These are phyloP conservation scores for Chalcis sispes DNA, from an alignment of 2,888 invertebrate species.

Conservation along the genomic window DNA sequence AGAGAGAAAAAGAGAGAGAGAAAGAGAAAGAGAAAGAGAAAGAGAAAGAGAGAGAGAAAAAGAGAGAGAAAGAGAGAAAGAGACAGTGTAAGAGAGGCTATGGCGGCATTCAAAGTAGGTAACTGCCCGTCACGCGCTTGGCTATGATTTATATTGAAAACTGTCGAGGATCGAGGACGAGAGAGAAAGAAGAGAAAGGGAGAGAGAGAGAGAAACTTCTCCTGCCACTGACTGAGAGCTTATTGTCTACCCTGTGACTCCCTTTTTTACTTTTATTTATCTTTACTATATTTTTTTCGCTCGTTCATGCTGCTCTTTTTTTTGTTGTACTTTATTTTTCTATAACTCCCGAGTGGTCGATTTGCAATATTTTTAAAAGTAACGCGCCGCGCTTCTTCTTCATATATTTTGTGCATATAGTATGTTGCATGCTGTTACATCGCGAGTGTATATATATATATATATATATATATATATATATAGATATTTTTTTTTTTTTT, in stretches of 20 bases:
- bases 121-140: constrained; percentile 62
- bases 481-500: constrained; percentile 2
- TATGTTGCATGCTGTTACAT: background rate
- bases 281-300: constrained; percentile 9
- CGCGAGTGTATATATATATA: too few relatives aligned
- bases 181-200: constrained; percentile 52
- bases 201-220: constrained; percentile 41
- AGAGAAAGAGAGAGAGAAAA: constrained; percentile 4
- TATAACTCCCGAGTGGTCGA: constrained; percentile 19
- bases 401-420: too few relatives aligned
- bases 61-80: constrained; percentile 2
- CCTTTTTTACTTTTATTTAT: background rate
- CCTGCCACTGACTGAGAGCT: background rate
- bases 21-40: background rate
- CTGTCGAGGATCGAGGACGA: constrained; percentile 58
- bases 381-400: background rate
- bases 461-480: too few relatives aligned
- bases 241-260: background rate
- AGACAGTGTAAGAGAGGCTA: background rate
- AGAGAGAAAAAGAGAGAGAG: background rate
- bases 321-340: constrained; percentile 21
- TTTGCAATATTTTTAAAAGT: constrained; percentile 35
- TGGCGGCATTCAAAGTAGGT: constrained; percentile 57
- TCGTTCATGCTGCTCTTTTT: background rate
- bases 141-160: constrained; percentile 62